These are phyloP conservation scores for Scaptodrosophila lebanonensis DNA, from an alignment of 1,140 invertebrate species.

Conservation along the genomic window DNA sequence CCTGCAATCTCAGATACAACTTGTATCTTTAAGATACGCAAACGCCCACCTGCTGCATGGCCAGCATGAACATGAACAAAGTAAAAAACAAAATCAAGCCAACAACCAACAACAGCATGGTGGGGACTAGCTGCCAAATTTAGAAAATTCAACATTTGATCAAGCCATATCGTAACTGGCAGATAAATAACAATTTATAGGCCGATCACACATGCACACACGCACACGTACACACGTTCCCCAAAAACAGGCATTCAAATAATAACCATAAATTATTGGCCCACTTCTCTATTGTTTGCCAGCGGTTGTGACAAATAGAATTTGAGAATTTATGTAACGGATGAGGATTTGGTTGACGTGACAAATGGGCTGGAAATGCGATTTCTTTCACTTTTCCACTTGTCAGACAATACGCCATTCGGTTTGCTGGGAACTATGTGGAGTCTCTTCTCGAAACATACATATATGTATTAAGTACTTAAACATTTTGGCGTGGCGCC, in stretches of 20 bases:
- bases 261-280: conserved; percentile 47
- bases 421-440: conserved; percentile 30
- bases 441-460: too few relatives aligned
- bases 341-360: conserved; percentile 9
- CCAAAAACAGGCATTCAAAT: too few relatives aligned
- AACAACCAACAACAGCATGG: conserved; percentile 23
- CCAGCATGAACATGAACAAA: conserved; percentile 25
- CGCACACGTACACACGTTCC: conserved; percentile 21
- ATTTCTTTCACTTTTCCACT: conserved; percentile 36
- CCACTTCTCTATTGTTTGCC: conserved; percentile 7
- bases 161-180: conserved; percentile 5
- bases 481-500: too few relatives aligned
- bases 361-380: conserved; percentile 24
- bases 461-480: too few relatives aligned
- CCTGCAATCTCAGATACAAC: conserved; percentile 4
- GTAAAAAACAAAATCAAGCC: conserved; percentile 10
- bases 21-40: conserved; percentile 34
- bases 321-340: conserved; percentile 21
- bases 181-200: conserved; percentile 53
- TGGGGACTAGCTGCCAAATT: conserved; percentile 42
- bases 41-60: neutral
- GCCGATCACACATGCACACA: conserved; percentile 23
- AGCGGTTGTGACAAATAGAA: too few relatives aligned
- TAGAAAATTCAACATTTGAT: conserved; percentile 51
- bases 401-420: conserved; percentile 23